Conservation (phyloP, 2,797 vertebrate species). For the Periparus ater region DNA sequence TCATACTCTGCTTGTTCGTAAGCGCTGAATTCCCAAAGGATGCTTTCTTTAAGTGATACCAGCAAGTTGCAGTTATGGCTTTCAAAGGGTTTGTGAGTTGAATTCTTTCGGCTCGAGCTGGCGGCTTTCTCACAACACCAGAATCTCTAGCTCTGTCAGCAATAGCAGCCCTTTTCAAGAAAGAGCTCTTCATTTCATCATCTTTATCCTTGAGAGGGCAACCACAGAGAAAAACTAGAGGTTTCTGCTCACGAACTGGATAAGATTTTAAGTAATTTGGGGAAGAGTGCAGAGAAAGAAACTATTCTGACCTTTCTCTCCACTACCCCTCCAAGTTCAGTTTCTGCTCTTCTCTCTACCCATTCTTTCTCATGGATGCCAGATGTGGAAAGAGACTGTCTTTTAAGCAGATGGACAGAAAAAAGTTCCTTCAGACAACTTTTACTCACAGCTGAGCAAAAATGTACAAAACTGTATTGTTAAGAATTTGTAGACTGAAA, state of each 20-base stretch:
- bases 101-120: background rate
- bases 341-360: background rate
- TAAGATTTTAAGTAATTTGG: background rate
- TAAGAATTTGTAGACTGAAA: background rate
- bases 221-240: background rate
- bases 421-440: background rate
- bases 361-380: background rate
- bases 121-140: fast-evolving
- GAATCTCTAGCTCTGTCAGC: background rate
- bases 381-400: background rate
- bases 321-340: background rate
- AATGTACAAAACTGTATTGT: background rate
- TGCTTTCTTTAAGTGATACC: background rate
- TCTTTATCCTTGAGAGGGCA: background rate
- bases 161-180: background rate
- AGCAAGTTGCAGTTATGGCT: background rate
- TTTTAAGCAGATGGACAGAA: background rate
- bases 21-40: background rate
- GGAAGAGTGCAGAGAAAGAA: background rate
- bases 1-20: background rate
- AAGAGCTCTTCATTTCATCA: background rate
- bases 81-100: background rate
- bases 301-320: background rate
- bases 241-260: background rate
- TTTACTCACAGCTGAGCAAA: background rate